These are phyloP conservation scores for Chesias legatella DNA, from an alignment of 2,888 invertebrate genomes.

Conservation along the genomic window DNA sequence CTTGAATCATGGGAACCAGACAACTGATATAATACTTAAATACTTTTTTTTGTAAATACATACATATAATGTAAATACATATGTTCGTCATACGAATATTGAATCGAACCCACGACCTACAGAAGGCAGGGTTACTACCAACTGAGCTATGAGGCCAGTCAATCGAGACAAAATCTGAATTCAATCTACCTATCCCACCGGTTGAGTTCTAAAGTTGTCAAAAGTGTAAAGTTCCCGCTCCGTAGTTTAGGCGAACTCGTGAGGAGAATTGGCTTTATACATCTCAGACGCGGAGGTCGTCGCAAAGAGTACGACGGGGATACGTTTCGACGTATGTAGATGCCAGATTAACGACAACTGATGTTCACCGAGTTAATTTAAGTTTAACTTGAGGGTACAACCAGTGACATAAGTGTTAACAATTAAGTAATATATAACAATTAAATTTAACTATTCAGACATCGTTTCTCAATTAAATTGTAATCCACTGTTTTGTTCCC, in stretches of 20 bases:
- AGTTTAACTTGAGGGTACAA: conserved; percentile 47
- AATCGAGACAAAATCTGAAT: no score
- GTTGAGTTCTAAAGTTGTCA: background rate
- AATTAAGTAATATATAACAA: conserved; percentile 1
- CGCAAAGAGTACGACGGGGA: conserved; percentile 26
- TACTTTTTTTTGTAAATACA: no score
- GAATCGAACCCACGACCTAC: no score
- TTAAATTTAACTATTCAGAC: no score
- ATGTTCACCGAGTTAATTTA: conserved; percentile 56
- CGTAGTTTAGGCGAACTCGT: background rate
- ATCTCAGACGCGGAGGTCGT: conserved; percentile 29
- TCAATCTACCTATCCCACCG: background rate
- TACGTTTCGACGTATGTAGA: conserved; percentile 56
- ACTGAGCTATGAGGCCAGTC: no score
- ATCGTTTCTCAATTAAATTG: no score
- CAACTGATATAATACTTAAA: no score
- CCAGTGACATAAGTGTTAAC: conserved; percentile 27
- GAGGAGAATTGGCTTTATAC: conserved; percentile 6
- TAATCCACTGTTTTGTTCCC: no score
- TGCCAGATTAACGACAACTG: conserved; percentile 57
- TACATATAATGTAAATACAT: no score
- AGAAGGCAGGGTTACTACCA: no score
- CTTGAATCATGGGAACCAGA: no score
- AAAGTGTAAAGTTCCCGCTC: background rate
- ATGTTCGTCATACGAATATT: no score